Percentiles rank a stretch among this genome's conserved stretches.
Conservation (phyloP, 2,797 vertebrate genomes). For the Hypotaenidia okinawae region DNA sequence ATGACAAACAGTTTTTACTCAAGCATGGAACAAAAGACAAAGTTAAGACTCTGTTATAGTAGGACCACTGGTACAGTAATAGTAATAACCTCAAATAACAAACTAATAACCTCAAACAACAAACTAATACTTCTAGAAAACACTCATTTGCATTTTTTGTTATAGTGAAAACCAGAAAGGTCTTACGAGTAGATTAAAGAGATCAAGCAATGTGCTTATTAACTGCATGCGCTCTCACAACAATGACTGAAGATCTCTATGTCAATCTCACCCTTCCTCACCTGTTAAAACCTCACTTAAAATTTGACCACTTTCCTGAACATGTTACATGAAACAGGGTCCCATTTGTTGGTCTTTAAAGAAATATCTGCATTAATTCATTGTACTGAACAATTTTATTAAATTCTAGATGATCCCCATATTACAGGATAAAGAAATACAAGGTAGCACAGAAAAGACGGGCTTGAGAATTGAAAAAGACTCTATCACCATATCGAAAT, state of each 20-base stretch:
- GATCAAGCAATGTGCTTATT: not conserved
- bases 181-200: not conserved
- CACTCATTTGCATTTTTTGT: not conserved
- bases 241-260: not conserved
- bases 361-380: not conserved
- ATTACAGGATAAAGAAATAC: not conserved
- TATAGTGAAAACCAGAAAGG: not conserved
- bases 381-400: not conserved
- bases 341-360: not conserved
- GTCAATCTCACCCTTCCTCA: not conserved
- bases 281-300: not conserved
- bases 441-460: not conserved
- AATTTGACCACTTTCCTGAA: not conserved
- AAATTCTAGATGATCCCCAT: not conserved
- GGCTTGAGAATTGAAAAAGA: not conserved
- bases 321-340: not conserved
- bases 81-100: not conserved
- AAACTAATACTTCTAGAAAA: not conserved
- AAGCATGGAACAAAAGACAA: not conserved
- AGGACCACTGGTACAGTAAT: not conserved
- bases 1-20: not conserved
- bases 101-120: not conserved
- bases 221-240: not conserved
- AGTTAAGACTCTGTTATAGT: not conserved
- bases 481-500: not conserved